Evolutionary conservation across 1,140 invertebrate species (phyloP).

Genomic region (Neuroterus valhalla): DNA sequence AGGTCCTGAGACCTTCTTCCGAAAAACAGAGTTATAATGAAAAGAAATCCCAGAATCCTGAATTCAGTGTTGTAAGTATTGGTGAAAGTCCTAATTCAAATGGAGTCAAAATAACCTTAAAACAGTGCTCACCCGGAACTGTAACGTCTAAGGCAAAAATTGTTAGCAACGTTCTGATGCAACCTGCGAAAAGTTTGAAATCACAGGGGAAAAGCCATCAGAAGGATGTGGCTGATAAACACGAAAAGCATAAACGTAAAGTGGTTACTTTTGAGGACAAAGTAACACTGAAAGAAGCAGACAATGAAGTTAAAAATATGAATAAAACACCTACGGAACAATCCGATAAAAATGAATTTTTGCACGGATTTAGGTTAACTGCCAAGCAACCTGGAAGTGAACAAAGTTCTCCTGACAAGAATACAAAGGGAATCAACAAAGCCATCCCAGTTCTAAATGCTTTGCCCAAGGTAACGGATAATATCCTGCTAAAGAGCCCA

Average conservation of each 20-base stretch:
- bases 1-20: slow-evolving; percentile 54
- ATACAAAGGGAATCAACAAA: not conserved
- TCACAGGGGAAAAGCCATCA: slow-evolving; percentile 2
- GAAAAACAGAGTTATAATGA: slow-evolving; percentile 36
- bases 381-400: slow-evolving; percentile 52
- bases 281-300: slow-evolving; percentile 38
- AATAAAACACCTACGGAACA: slow-evolving; percentile 55
- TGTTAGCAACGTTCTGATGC: slow-evolving; percentile 61
- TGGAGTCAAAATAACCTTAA: slow-evolving; percentile 67
- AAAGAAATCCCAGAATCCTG: slow-evolving; percentile 49
- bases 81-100: slow-evolving; percentile 63
- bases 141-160: slow-evolving; percentile 60
- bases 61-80: slow-evolving; percentile 68
- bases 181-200: not conserved
- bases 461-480: not conserved
- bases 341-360: slow-evolving; percentile 64
- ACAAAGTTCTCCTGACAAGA: slow-evolving; percentile 5
- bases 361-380: slow-evolving; percentile 63
- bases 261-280: slow-evolving; percentile 62
- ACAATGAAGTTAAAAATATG: slow-evolving; percentile 44
- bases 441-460: not conserved
- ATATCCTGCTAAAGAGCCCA: not conserved
- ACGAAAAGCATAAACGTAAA: slow-evolving; percentile 61
- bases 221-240: slow-evolving; percentile 37
- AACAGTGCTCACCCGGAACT: slow-evolving; percentile 60